phyloP scores from a whole-genome alignment of 2,797 vertebrate genomes.

The Urosaurus nigricauda region DNA sequence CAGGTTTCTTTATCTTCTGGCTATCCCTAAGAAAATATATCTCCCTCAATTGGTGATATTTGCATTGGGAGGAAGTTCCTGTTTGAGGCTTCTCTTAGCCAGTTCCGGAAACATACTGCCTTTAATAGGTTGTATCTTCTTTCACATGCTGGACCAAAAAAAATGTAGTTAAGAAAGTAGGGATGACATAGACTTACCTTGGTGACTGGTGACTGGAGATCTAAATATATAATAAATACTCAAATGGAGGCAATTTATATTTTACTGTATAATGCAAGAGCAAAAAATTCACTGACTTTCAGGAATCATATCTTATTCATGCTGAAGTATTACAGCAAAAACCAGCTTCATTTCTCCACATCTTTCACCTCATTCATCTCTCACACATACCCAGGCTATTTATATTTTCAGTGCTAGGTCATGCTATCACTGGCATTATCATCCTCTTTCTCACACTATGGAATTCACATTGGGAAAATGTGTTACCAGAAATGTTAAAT shows the following conservation, averaged over 20 bases:
- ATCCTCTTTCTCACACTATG: background rate
- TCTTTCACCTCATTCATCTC: slow-evolving; percentile 58
- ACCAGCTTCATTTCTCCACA: slow-evolving; percentile 49
- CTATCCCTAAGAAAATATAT: background rate
- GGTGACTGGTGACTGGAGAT: slow-evolving; percentile 2
- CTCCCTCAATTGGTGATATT: background rate
- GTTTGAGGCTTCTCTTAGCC: background rate
- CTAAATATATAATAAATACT: slow-evolving; percentile 14
- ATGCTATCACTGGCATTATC: slow-evolving; percentile 30
- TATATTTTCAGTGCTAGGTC: slow-evolving; percentile 53
- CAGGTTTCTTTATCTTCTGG: background rate
- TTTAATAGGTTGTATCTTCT: background rate
- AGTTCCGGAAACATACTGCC: background rate
- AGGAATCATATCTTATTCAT: slow-evolving; percentile 52
- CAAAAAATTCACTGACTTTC: slow-evolving; percentile 62
- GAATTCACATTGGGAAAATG: slow-evolving; percentile 43
- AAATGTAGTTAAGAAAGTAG: background rate
- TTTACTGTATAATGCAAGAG: slow-evolving; percentile 30
- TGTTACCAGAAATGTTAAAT: slow-evolving; percentile 17
- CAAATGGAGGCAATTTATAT: slow-evolving; percentile 13
- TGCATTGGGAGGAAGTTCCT: background rate
- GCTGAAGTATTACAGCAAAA: slow-evolving; percentile 49
- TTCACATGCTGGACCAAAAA: background rate
- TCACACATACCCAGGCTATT: background rate
- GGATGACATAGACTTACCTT: background rate